Base-by-base conservation (phyloP, 2,888 invertebrate genomes). In the Lapara coniferarum region DNA sequence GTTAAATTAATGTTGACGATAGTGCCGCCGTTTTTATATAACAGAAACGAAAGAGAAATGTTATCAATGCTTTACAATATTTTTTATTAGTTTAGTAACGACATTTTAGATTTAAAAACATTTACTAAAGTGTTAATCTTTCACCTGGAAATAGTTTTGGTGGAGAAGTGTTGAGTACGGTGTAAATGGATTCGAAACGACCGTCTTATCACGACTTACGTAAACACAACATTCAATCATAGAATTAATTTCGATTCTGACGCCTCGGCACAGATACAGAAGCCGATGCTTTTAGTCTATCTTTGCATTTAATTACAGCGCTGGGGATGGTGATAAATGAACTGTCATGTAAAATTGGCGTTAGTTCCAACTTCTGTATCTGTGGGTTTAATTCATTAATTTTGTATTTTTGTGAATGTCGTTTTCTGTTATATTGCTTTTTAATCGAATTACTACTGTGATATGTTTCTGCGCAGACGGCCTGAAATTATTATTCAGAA, bases 281-380 rank as follows among this genome's bases (percentile, higher is more conserved):
- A 91, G 90, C 85, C 85, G 81, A 91, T 85, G 91, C 91, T 92
- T 91, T 92, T 90, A 92, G 86, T 74, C 77, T 91, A 91, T 92
- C 92, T 85, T 72, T 74, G 76, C 79, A 80, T 86, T 88, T 87
- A 88, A 88, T 88, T 88, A 85, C 78, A 75, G 77, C 75, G 75
- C 77, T 77, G 81, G 77, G 75, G 74, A 81, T 81, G 83, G 85
- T 91, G 89, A 89, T 87, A 89, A 89, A 88, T 90, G 87, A 85
- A 87, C 78, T 78, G 80, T 78, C 79, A 73, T 70, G 55, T 73
- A 85, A 87, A 83, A 86, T 80, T 80, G 13, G 84, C 81, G 81
- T 63, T 63, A 63, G 10, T 63, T 19, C 19, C 49, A 37, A 14
- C 57, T 10, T 51, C 51, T 13, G 12, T 51, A 25, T 25, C 25